Evolutionary conservation across 2,888 invertebrate genomes (phyloP).

Genomic region (Drosophila lacicola): DNA sequence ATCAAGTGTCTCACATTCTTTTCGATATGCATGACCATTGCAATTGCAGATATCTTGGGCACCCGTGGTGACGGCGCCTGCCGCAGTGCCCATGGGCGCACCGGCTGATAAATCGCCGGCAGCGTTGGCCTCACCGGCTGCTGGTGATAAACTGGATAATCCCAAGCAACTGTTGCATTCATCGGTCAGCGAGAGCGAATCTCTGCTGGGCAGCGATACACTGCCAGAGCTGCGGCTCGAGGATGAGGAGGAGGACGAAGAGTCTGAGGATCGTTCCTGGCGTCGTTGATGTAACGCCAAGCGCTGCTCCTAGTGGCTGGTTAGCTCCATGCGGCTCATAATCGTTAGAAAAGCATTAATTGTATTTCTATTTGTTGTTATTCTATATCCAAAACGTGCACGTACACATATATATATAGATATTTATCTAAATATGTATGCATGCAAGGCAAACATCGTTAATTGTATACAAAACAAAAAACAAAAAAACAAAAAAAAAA

Average conservation of each 20-base stretch:
- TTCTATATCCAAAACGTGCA: slow-evolving; percentile 54
- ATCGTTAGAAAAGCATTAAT: slow-evolving; percentile 54
- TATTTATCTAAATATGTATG: slow-evolving; percentile 11
- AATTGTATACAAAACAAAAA: slow-evolving; percentile 39
- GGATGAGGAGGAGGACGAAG: slow-evolving; percentile 94
- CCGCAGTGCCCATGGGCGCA: slow-evolving; percentile 53
- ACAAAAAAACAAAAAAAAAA: slow-evolving; percentile 8
- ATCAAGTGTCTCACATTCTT: not conserved
- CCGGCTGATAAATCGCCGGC: slow-evolving; percentile 52
- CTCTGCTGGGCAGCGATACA: slow-evolving; percentile 81
- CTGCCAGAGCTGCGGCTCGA: slow-evolving; percentile 90
- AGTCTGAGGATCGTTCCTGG: slow-evolving; percentile 95
- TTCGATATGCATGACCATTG: not conserved
- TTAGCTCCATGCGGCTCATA: slow-evolving; percentile 53
- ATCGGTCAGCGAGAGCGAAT: slow-evolving; percentile 75
- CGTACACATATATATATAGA: slow-evolving; percentile 15
- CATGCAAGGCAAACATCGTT: slow-evolving; percentile 37
- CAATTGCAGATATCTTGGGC: slow-evolving; percentile 79
- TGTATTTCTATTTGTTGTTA: slow-evolving; percentile 74
- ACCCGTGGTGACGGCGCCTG: slow-evolving; percentile 69
- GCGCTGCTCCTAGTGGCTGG: slow-evolving; percentile 52
- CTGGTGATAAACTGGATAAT: slow-evolving; percentile 48
- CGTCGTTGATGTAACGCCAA: slow-evolving; percentile 89
- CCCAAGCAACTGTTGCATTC: slow-evolving; percentile 65
- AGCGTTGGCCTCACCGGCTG: slow-evolving; percentile 19